Evolutionary conservation across 2,113 vertebrate genomes (phyloP).

Genomic region (Prunella fulvescens): DNA sequence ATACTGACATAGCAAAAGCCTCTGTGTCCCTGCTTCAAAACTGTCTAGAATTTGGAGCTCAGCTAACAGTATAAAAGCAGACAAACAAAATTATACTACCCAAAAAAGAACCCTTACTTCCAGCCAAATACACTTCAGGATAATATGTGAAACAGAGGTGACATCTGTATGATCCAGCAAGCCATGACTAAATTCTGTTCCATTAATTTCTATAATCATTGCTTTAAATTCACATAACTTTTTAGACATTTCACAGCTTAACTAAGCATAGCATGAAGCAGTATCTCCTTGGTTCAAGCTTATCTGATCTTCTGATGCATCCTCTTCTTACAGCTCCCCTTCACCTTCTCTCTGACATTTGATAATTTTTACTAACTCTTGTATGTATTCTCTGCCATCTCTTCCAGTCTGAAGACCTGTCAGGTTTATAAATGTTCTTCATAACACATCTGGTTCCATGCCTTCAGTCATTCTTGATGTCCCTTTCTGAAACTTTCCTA

Average conservation of each 20-base stretch:
- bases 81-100: background rate
- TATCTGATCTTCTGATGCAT: background rate
- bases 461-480: background rate
- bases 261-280: background rate
- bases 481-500: background rate
- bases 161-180: background rate
- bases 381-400: background rate
- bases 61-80: background rate
- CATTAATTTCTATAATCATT: background rate
- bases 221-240: background rate
- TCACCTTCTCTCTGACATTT: background rate
- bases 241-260: background rate
- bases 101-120: background rate
- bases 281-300: background rate
- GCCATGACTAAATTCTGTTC: background rate
- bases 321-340: background rate
- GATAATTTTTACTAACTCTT: background rate
- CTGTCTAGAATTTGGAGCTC: background rate
- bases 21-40: background rate
- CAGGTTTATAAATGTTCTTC: background rate
- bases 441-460: background rate
- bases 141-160: background rate
- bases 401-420: background rate
- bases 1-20: background rate
- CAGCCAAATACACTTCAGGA: background rate